Percentiles rank a stretch among this genome's conserved stretches.
These are phyloP conservation scores for Brachionus rubens DNA, from an alignment of 1,140 invertebrate species.

Conservation along the genomic window DNA sequence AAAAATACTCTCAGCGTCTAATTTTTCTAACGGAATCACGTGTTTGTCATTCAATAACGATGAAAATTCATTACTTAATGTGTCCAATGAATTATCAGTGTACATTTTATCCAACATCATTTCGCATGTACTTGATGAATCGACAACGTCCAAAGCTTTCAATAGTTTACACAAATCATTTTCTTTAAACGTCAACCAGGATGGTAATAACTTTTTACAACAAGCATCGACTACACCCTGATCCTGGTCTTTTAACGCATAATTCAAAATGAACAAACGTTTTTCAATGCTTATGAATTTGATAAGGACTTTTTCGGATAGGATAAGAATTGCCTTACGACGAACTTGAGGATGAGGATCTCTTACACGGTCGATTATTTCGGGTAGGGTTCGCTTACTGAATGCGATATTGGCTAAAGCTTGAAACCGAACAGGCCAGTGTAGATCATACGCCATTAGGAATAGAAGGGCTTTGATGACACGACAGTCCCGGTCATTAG, in stretches of 20 bases:
- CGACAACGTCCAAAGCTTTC: conserved; percentile 29
- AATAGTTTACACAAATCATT: conserved; percentile 40
- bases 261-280: conserved; percentile 66
- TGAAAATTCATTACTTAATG: background rate
- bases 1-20: conserved; percentile 63
- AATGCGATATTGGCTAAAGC: conserved; percentile 69
- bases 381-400: conserved; percentile 65
- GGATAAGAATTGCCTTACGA: conserved; percentile 63
- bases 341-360: conserved; percentile 74
- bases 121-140: background rate
- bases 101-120: conserved; percentile 37
- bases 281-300: conserved; percentile 69
- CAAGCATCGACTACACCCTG: background rate
- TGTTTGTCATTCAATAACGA: conserved; percentile 44
- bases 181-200: conserved; percentile 39
- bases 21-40: conserved; percentile 62
- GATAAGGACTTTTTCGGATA: conserved; percentile 68
- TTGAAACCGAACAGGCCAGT: conserved; percentile 68
- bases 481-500: conserved; percentile 70
- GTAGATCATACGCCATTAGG: conserved; percentile 73
- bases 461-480: conserved; percentile 76
- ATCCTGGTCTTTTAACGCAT: conserved; percentile 67
- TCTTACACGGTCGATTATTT: conserved; percentile 69
- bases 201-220: background rate
- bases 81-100: background rate